Evolutionary conservation across 1,140 invertebrate species (phyloP), one percentile per base, ranked within the genome.

Genomic region (Lamellibrachia luymesi): DNA sequence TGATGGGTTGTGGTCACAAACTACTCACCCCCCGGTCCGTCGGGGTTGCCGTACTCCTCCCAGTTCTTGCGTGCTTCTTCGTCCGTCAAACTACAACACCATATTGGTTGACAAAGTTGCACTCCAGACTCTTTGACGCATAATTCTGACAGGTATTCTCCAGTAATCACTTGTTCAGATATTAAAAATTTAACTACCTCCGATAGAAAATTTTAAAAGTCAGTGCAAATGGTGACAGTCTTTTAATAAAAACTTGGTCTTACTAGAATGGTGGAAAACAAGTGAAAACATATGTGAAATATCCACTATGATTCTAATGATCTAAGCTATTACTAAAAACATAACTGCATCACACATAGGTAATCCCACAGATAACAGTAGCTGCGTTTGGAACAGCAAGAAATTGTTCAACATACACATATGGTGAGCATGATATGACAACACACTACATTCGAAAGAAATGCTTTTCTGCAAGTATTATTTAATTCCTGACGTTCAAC

Each of bases 11-110:
- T 90, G n/a, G n/a, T 90, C 90, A 38, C 49, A 94, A 93, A 94
- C 17, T 56, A 27, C 93, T 92, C 94, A 97, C 97, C 97, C 94
- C 98, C 99, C 52, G 99, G 99, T 6, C 99, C 99, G 97, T 99
- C 99, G 22, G 99, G 99, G 97, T 99, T 99, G 80, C 99, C 99
- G 97, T 99, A 99, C 96, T 99, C 98, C 96, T 99, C 98, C 98
- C 99, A 99, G 97, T 99, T 99, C 96, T 98, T 98, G 94, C 98
- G 97, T 8, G 99, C 98, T 96, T 99, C 98, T 95, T 99, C 99
- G 97, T 99, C 99, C 89, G 99, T 99, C 98, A 97, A 93, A 98
- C 98, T 97, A 93, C 90, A 93, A 80, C 1, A 80, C 8, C 64
- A 80, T 22, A 80, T 17, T 22, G 25, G 52, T 56, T 56, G 6